Evolutionary conservation across 2,113 vertebrate genomes (phyloP).

Genomic region (Gorilla gorilla): DNA sequence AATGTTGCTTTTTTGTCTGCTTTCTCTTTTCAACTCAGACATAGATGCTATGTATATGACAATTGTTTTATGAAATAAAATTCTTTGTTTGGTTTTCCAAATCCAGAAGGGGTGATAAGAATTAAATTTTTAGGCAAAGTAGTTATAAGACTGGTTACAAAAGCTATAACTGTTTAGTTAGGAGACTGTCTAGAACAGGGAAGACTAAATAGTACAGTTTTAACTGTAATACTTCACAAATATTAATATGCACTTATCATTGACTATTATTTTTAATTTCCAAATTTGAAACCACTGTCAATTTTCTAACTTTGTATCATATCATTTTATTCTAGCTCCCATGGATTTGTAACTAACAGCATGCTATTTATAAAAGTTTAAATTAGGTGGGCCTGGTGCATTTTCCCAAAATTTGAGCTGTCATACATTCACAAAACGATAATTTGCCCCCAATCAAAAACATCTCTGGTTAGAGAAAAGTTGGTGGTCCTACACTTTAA

Average conservation of each 20-base stretch:
- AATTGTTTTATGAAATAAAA: not conserved
- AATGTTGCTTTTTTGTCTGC: not conserved
- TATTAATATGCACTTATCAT: not conserved
- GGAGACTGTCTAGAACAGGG: not conserved
- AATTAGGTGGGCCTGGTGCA: not conserved
- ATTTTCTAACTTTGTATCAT: not conserved
- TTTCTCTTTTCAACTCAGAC: not conserved
- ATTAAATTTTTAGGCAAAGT: not conserved
- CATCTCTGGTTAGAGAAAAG: not conserved
- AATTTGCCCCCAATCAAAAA: not conserved
- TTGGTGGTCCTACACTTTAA: not conserved
- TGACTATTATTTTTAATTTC: not conserved
- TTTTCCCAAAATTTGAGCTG: not conserved
- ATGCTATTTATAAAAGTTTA: not conserved
- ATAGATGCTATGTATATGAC: not conserved
- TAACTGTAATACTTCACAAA: not conserved
- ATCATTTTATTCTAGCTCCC: not conserved
- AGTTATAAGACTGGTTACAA: not conserved
- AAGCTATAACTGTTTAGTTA: not conserved
- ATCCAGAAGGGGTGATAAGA: not conserved
- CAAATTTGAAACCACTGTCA: not conserved
- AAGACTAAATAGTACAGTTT: not conserved
- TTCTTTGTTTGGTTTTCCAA: not conserved
- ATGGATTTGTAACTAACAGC: not conserved
- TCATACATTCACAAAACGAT: not conserved